Percentiles rank a stretch among this genome's conserved stretches.
Conservation (phyloP, 2,113 vertebrate species). For the Diglossa brunneiventris region DNA sequence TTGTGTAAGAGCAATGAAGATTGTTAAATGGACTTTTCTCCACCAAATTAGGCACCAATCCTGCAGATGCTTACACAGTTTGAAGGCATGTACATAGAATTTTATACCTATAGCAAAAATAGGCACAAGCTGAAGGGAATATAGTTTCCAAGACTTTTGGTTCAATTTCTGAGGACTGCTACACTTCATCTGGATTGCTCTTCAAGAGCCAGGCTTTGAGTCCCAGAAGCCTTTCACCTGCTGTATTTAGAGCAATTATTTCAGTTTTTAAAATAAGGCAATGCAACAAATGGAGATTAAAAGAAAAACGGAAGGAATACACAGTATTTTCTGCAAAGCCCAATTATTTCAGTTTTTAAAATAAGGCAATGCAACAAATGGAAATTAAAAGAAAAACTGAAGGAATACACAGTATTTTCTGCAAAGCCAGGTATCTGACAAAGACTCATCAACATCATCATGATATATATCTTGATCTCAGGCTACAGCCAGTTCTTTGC, state of each 20-base stretch:
- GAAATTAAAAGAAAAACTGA: neutral
- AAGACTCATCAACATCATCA: neutral
- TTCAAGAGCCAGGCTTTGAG: neutral
- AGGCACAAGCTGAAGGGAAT: neutral
- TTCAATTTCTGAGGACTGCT: neutral
- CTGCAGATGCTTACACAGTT: neutral
- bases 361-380: neutral
- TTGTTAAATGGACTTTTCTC: constrained; percentile 18
- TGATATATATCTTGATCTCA: neutral
- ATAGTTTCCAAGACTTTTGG: neutral
- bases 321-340: neutral
- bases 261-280: neutral
- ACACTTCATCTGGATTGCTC: neutral
- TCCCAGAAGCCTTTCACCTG: neutral
- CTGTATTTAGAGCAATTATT: neutral
- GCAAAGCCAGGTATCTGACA: neutral
- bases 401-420: neutral
- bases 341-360: neutral
- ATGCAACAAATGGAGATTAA: neutral
- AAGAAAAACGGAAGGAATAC: neutral
- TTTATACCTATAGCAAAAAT: neutral
- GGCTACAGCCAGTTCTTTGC: neutral
- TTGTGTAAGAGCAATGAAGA: neutral
- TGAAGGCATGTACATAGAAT: neutral
- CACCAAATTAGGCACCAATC: neutral